phyloP scores from a whole-genome alignment of 2,797 vertebrate species.

The Fundulus diaphanus region DNA sequence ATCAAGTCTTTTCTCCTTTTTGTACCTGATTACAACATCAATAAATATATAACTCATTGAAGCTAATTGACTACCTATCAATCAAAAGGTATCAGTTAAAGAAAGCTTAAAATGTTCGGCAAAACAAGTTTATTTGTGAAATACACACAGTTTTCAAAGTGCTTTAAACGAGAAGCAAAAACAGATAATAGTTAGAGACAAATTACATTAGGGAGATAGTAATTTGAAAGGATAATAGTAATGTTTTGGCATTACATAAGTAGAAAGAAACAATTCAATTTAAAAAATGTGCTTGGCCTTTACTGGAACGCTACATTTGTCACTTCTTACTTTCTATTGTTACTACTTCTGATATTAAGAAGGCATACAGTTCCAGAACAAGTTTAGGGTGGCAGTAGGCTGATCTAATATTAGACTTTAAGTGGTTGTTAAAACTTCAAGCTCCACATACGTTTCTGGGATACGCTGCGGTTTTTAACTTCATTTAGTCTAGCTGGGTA shows the following conservation, averaged over 20 bases:
- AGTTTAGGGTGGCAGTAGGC: no score
- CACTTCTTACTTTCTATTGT: no score
- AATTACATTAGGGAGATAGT: not conserved
- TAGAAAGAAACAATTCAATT: not conserved
- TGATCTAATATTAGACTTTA: no score
- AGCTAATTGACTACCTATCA: not conserved
- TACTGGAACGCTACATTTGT: no score
- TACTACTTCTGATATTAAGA: no score
- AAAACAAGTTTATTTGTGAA: not conserved
- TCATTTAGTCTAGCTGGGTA: not conserved
- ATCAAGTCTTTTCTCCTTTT: not conserved
- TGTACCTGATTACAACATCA: not conserved
- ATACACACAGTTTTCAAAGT: not conserved
- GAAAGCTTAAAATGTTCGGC: not conserved
- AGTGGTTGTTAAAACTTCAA: no score
- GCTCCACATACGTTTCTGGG: no score
- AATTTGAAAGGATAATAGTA: not conserved
- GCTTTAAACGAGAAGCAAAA: no score
- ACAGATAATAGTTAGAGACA: not conserved
- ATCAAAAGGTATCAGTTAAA: not conserved
- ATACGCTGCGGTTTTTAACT: not conserved
- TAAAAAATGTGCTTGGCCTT: no score
- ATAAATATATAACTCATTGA: not conserved
- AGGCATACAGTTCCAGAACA: no score
- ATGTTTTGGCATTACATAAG: not conserved